Conservation (phyloP, 2,888 invertebrate genomes). For the Caenorhabditis sp. region DNA sequence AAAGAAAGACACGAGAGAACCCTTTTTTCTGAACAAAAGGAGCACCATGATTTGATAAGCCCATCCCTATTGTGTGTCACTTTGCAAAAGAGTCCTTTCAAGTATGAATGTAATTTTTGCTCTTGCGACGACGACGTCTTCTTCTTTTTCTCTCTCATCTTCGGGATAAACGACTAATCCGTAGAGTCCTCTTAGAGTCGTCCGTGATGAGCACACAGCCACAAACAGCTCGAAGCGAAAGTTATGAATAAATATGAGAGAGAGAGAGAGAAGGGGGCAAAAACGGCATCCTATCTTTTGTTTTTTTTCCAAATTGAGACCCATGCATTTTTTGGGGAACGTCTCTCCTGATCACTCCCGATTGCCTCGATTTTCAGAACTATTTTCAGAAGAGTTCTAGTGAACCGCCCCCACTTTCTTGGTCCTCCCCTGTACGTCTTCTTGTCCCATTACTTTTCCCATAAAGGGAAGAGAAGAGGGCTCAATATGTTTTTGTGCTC, state of each 20-base stretch:
- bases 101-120: slow-evolving; percentile 31
- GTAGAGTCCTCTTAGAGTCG: slow-evolving; percentile 25
- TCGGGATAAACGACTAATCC: slow-evolving; percentile 58
- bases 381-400: slow-evolving; percentile 1
- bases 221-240: slow-evolving; percentile 18
- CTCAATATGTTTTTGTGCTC: slow-evolving; percentile 19
- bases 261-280: slow-evolving; percentile 3
- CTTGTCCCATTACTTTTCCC: slow-evolving; percentile 53
- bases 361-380: not conserved
- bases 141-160: not conserved
- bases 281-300: not conserved
- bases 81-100: not conserved
- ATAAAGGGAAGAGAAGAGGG: slow-evolving; percentile 35
- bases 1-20: not conserved
- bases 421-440: slow-evolving; percentile 38
- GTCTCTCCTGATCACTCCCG: not conserved
- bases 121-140: slow-evolving; percentile 31
- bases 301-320: slow-evolving; percentile 42
- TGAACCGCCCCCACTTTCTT: slow-evolving; percentile 16
- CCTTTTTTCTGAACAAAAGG: not conserved
- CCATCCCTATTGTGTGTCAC: slow-evolving; percentile 11
- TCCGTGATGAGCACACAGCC: slow-evolving; percentile 48
- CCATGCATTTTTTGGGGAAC: slow-evolving; percentile 51
- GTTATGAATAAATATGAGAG: slow-evolving; percentile 57
- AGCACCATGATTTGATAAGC: slow-evolving; percentile 38